Evolutionary conservation across 1,140 invertebrate species (phyloP).

Genomic region (Bombyx mandarina): DNA sequence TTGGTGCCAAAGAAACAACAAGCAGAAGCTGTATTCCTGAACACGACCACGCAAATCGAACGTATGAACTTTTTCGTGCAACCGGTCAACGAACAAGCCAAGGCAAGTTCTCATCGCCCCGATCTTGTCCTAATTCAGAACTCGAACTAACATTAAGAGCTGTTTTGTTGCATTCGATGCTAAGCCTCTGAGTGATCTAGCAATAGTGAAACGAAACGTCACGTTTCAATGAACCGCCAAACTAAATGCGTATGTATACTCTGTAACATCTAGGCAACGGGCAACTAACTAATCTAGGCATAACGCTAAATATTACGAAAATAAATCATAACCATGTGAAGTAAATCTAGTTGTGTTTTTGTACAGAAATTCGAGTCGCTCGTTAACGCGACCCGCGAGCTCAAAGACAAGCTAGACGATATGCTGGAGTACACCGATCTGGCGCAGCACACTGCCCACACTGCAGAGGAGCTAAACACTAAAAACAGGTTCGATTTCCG

Average conservation of each 20-base stretch:
- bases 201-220: too few relatives aligned
- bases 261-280: too few relatives aligned
- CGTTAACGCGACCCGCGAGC: constrained; percentile 72
- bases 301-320: too few relatives aligned
- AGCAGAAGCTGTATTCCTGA: constrained; percentile 73
- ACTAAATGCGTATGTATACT: too few relatives aligned
- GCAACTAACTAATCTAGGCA: too few relatives aligned
- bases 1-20: constrained; percentile 55
- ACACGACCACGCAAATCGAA: constrained; percentile 76
- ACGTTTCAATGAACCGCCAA: too few relatives aligned
- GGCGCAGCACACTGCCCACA: constrained; percentile 73
- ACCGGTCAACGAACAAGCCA: constrained; percentile 76
- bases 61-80: constrained; percentile 77
- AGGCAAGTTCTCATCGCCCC: constrained; percentile 24
- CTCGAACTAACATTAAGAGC: too few relatives aligned
- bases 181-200: too few relatives aligned
- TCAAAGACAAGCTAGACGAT: constrained; percentile 80
- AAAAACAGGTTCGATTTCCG: constrained; percentile 60
- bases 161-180: too few relatives aligned
- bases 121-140: too few relatives aligned
- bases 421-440: constrained; percentile 77
- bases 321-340: background rate
- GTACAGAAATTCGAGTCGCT: constrained; percentile 66
- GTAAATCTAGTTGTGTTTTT: background rate
- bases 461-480: constrained; percentile 75